Conservation (phyloP, 1,140 invertebrate species). For the Zaprionus tsacasi region DNA sequence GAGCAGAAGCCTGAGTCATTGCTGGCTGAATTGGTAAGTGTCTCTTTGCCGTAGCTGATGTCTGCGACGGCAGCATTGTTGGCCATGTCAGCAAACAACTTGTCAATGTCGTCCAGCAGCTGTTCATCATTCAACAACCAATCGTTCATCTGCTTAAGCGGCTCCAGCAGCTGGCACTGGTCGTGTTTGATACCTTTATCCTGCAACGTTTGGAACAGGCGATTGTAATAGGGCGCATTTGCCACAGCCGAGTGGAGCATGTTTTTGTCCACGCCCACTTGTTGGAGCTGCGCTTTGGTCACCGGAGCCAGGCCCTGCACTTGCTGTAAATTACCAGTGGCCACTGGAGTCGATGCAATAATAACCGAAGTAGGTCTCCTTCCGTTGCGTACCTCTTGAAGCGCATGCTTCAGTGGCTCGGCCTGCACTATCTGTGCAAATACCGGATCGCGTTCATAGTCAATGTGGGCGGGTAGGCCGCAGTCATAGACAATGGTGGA, state of each 20-base stretch:
- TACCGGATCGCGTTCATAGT: conserved; percentile 75
- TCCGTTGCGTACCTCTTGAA: conserved; percentile 60
- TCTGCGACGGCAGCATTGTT: conserved; percentile 42
- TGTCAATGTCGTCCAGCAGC: conserved; percentile 85
- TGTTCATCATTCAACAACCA: conserved; percentile 85
- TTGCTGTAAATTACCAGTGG: conserved; percentile 51
- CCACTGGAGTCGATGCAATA: conserved; percentile 49
- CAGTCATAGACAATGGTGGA: conserved; percentile 72
- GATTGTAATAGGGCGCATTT: conserved; percentile 86
- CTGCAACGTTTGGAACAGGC: conserved; percentile 85
- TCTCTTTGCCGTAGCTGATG: conserved; percentile 55
- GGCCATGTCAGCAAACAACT: conserved; percentile 85
- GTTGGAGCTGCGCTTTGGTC: conserved; percentile 85
- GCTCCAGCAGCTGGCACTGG: conserved; percentile 85
- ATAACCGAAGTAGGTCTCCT: conserved; percentile 46
- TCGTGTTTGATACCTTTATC: conserved; percentile 85
- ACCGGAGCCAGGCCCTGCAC: conserved; percentile 83
- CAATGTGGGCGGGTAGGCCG: conserved; percentile 69
- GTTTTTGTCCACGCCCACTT: conserved; percentile 85
- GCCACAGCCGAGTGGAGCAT: conserved; percentile 86
- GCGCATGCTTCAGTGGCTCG: conserved; percentile 63
- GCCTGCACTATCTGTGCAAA: conserved; percentile 79
- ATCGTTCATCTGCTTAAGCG: conserved; percentile 85
- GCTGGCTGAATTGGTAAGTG: conserved; percentile 64
- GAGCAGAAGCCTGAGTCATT: conserved; percentile 82